Conservation (phyloP, 2,888 invertebrate species). For the Apotomis turbidana region DNA sequence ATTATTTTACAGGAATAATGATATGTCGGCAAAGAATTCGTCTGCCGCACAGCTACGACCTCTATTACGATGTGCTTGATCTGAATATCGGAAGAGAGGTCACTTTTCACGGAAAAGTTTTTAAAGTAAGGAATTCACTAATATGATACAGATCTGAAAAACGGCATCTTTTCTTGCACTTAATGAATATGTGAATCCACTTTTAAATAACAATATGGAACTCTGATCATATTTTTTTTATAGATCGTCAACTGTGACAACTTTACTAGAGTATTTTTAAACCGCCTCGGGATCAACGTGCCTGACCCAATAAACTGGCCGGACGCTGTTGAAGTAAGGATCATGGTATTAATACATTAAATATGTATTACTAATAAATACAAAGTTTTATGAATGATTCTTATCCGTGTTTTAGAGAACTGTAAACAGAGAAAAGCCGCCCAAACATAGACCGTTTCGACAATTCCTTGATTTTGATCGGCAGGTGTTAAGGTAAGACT, state of each 20-base stretch:
- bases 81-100: conserved; percentile 93
- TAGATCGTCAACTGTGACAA: conserved; percentile 93
- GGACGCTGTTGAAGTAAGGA: conserved; percentile 68
- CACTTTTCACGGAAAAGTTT: conserved; percentile 91
- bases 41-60: conserved; percentile 88
- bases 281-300: conserved; percentile 92
- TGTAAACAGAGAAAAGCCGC: conserved; percentile 55
- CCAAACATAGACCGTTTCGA: conserved; percentile 86
- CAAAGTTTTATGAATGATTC: background rate
- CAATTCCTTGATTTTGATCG: conserved; percentile 94
- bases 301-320: conserved; percentile 85
- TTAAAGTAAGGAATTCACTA: conserved; percentile 63
- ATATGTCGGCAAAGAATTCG: conserved; percentile 93
- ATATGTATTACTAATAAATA: background rate
- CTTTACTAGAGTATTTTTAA: conserved; percentile 93
- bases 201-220: too few relatives aligned
- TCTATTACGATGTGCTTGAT: conserved; percentile 93
- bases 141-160: background rate
- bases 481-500: conserved; percentile 79
- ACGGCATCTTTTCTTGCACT: background rate
- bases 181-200: too few relatives aligned
- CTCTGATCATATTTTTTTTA: conserved; percentile 50
- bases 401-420: conserved; percentile 58
- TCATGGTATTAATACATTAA: background rate
- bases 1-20: conserved; percentile 85